These are phyloP conservation scores for Alectura lathami DNA, from an alignment of 2,113 vertebrate species.

Conservation along the genomic window DNA sequence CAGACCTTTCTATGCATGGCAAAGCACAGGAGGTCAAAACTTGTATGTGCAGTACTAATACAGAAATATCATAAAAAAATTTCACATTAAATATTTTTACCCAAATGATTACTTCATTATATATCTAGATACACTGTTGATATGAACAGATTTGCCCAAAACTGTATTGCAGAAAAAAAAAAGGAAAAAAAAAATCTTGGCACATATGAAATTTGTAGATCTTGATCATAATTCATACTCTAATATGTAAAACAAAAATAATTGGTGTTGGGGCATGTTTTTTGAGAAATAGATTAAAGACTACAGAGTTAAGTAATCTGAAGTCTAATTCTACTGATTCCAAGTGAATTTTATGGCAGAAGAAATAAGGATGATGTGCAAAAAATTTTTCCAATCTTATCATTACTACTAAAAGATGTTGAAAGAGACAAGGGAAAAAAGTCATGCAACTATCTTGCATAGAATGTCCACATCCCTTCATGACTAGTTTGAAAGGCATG, in stretches of 20 bases:
- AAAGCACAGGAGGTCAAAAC: neutral
- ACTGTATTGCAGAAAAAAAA: neutral
- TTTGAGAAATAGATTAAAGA: neutral
- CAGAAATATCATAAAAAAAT: neutral
- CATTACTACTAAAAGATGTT: neutral
- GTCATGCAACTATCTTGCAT: neutral
- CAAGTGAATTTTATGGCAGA: neutral
- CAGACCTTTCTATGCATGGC: neutral
- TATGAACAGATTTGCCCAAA: neutral
- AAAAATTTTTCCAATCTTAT: neutral
- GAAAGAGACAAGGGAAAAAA: neutral
- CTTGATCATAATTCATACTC: neutral
- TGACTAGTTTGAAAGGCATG: neutral
- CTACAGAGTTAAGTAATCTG: neutral
- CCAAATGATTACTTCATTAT: neutral
- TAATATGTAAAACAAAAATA: neutral
- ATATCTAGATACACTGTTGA: neutral
- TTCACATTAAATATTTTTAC: neutral
- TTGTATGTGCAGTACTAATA: neutral
- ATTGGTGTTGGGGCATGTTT: rapidly evolving
- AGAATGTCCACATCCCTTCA: neutral
- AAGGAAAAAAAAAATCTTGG: rapidly evolving
- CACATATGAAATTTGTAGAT: neutral
- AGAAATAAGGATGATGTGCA: neutral
- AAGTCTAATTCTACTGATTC: neutral